A percentile compares a stretch with the other conserved stretches of the same genome.
Conservation (phyloP, 2,113 vertebrate species). For the Thalassarche chlororhynchos region DNA sequence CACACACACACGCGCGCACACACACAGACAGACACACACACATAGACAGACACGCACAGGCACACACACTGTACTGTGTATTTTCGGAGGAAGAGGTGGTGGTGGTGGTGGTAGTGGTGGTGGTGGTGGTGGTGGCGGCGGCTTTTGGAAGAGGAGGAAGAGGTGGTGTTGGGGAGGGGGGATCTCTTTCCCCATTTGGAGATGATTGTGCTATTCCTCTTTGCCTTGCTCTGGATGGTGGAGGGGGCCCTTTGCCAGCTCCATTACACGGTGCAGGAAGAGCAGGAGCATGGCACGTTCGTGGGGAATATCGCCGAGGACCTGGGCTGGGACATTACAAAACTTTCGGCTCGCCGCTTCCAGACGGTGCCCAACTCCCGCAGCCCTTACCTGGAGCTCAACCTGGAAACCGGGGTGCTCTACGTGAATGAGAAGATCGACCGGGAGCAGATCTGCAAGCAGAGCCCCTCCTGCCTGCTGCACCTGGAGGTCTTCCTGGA, state of each 20-base stretch:
- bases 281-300: conserved; percentile 94
- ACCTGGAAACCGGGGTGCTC: conserved; percentile 93
- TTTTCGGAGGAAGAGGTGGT: conserved; percentile 38
- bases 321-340: conserved; percentile 97
- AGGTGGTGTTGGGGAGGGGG: conserved; percentile 66
- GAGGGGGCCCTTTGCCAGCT: conserved; percentile 90
- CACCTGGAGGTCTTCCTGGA: conserved; percentile 97
- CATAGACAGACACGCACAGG: background rate
- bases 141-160: conserved; percentile 46
- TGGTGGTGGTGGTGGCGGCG: conserved; percentile 5
- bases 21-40: background rate
- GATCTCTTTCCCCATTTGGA: conserved; percentile 81
- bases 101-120: conserved; percentile 23
- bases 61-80: background rate
- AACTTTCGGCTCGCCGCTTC: conserved; percentile 93
- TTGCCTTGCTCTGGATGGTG: conserved; percentile 85
- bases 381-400: conserved; percentile 93
- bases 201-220: conserved; percentile 89
- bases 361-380: conserved; percentile 93
- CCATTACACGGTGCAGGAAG: conserved; percentile 96
- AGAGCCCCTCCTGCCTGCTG: conserved; percentile 91
- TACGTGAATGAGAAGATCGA: conserved; percentile 95
- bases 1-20: background rate
- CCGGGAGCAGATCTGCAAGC: conserved; percentile 94
- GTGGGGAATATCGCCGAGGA: conserved; percentile 99